Evolutionary conservation across 2,113 vertebrate genomes (phyloP), one percentile per base, ranked within the genome.

Genomic region (Micronisus gabar): DNA sequence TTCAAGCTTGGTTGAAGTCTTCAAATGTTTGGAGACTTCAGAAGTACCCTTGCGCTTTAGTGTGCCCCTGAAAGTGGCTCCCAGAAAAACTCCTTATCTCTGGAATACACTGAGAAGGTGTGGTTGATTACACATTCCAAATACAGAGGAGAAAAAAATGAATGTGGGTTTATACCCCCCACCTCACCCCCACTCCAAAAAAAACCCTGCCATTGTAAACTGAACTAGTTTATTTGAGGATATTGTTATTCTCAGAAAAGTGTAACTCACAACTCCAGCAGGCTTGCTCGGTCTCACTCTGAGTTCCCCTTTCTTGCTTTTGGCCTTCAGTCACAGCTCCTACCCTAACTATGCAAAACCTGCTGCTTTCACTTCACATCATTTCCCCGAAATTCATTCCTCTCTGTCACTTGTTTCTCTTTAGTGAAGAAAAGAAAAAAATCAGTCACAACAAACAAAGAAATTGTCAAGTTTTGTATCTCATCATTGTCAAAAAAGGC

Each of bases 171-270:
- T 70, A 16, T 11, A 63, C 13, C 5, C 34, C 19, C 26, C 52
- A 27, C 26, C 52, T 16, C 27, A 29, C 27, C 26, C 52, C 50
- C 15, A 52, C 50, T 26, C 50, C 50, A 48, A 23, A 36, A 36
- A 48, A 34, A 30, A 2, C 6, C 7, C 9, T 32, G 23, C 27
- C 50, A 68, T n/a, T 66, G 45, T 45, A 88, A 62, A n/a, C 20
- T 13, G 1, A 92, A 48, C 27, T 62, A 41, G 32, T 81, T 81
- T 88, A 86, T 87, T 81, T 95, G 32, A 91, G 65, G 52, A 72
- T 84, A 86, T 59, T 96, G 41, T 92, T 95, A 67, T 92, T 93
- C 72, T 95, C 90, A 86, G 79, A 97, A 93, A 83, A n/a, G 40
- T n/a, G 10, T 76, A 93, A 78, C 70, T 92, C 0, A 1, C 62